These are phyloP conservation scores for Fregetta grallaria DNA, from an alignment of 2,113 vertebrate species.

Conservation along the genomic window DNA sequence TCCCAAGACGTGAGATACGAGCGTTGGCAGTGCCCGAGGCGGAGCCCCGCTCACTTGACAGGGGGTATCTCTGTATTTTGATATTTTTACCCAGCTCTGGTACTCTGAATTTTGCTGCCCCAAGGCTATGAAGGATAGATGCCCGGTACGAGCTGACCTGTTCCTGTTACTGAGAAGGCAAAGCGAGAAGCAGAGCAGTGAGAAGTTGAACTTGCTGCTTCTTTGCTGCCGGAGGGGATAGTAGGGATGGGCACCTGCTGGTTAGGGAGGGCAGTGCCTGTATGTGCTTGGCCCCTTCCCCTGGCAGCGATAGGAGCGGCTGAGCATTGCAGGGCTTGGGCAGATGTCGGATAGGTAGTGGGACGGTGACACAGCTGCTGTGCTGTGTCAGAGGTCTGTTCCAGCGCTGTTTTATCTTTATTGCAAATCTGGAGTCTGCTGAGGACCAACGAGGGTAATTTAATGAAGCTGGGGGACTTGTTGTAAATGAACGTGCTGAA, in stretches of 20 bases:
- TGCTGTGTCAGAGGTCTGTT: neutral
- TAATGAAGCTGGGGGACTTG: neutral
- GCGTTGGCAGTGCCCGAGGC: neutral
- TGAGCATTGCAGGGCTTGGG: neutral
- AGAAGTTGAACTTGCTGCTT: neutral
- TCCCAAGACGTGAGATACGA: neutral
- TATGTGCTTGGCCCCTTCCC: neutral
- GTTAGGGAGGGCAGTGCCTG: neutral
- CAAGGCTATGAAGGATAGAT: neutral
- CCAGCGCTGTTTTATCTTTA: neutral
- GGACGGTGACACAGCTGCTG: neutral
- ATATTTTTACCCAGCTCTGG: neutral
- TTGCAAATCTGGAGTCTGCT: neutral
- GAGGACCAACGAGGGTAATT: neutral
- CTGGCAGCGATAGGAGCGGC: accelerated
- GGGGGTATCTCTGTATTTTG: neutral
- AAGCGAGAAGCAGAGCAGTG: accelerated
- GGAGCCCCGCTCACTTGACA: neutral
- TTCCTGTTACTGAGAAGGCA: neutral
- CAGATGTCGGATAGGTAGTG: neutral
- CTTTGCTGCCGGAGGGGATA: neutral
- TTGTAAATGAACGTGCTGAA: neutral
- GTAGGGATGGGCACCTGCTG: neutral
- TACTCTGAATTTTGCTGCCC: neutral
- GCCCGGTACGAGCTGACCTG: neutral